A percentile compares a stretch with the other conserved stretches of the same genome.
phyloP scores from a whole-genome alignment of 2,888 invertebrate genomes.

The Polyploca ridens region DNA sequence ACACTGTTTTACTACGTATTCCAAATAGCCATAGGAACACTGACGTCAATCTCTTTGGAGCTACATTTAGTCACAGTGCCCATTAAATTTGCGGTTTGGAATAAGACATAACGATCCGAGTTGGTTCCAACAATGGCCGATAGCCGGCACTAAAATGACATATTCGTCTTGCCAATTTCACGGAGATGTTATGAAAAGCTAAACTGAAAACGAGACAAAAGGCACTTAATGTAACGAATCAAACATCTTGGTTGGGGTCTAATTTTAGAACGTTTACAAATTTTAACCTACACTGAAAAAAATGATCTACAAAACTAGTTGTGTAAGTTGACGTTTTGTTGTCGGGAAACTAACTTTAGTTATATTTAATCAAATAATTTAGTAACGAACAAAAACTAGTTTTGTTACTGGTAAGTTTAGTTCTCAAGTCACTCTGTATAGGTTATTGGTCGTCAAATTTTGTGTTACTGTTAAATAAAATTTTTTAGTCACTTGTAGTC shows the following conservation, averaged over 20 bases:
- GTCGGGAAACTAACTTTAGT: too few species aligned
- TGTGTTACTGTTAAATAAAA: too few species aligned
- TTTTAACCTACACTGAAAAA: too few species aligned
- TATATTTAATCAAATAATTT: too few species aligned
- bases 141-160: slow-evolving; percentile 17
- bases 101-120: slow-evolving; percentile 41
- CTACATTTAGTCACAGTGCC: slow-evolving; percentile 40
- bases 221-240: neutral
- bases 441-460: too few species aligned
- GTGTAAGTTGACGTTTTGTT: too few species aligned
- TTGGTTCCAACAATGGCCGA: slow-evolving; percentile 2
- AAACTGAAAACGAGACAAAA: slow-evolving; percentile 2
- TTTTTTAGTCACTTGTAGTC: too few species aligned
- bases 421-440: too few species aligned
- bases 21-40: slow-evolving; percentile 26
- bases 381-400: too few species aligned
- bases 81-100: slow-evolving; percentile 40
- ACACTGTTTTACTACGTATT: slow-evolving; percentile 13
- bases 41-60: slow-evolving; percentile 50
- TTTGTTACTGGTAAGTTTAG: too few species aligned
- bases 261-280: slow-evolving; percentile 3
- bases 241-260: neutral
- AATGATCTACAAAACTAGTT: too few species aligned
- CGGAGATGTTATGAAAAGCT: slow-evolving; percentile 25
- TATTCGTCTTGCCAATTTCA: slow-evolving; percentile 17